Percentiles rank a stretch among this genome's conserved stretches.
Conservation (phyloP, 2,888 invertebrate genomes). For the Girardia tigrina region DNA sequence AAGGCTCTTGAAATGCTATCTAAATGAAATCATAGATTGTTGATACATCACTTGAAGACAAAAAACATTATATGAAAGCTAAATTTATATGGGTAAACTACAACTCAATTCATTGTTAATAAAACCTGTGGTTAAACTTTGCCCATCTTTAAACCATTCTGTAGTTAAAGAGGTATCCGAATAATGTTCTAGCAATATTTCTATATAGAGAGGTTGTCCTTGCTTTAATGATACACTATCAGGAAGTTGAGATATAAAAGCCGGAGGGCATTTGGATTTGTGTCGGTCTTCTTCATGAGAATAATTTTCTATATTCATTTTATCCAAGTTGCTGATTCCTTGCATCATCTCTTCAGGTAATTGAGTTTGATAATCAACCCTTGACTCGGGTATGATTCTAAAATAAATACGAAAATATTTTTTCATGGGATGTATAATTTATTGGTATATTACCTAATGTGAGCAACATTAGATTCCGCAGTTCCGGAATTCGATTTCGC, state of each 20-base stretch:
- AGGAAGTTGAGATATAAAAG: conserved; percentile 19
- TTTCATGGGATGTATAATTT: neutral
- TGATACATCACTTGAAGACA: no score
- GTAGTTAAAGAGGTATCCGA: conserved; percentile 80
- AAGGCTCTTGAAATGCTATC: no score
- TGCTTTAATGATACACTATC: conserved; percentile 60
- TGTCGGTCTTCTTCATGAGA: neutral
- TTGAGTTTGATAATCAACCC: conserved; percentile 34
- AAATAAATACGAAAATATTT: neutral
- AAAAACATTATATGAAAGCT: no score
- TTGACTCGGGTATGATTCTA: conserved; percentile 27
- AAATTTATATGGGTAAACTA: no score
- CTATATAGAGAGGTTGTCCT: conserved; percentile 82
- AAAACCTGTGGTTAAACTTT: conserved; percentile 59
- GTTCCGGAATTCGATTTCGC: conserved; percentile 85
- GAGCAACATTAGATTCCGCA: conserved; percentile 71
- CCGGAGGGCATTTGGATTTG: neutral
- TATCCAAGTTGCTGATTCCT: neutral
- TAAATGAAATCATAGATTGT: no score
- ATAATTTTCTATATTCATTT: neutral
- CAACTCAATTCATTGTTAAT: no score
- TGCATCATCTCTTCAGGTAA: conserved; percentile 34
- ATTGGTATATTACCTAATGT: conserved; percentile 59
- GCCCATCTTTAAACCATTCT: conserved; percentile 88
- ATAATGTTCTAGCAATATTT: conserved; percentile 79